Evolutionary conservation across 2,888 invertebrate genomes (phyloP), one percentile per base, ranked within the genome.

Genomic region (Pollenia amentaria): DNA sequence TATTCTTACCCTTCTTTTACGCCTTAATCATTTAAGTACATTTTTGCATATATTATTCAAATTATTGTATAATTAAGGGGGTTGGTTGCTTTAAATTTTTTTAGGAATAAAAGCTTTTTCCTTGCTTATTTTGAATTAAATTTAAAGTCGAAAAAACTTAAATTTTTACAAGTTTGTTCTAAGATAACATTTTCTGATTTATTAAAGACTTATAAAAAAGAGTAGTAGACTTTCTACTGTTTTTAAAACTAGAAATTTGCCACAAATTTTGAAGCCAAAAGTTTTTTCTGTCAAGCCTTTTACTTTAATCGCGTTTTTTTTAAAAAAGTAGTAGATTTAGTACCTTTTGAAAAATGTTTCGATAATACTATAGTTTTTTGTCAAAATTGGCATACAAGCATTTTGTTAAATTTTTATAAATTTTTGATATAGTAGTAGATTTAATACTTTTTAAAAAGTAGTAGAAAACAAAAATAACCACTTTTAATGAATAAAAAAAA

Each of bases 61-160:
- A 82, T 75, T 76, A 53, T 51, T 75, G 53, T 69, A 44, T 46
- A 72, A 67, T 83, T 65, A 65, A 48, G 65, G 65, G 83, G 70
- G 46, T 70, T 62, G 64, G 46, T 70, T 69, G 64, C 11, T n/a
- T 55, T 51, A 21, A 21, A 44, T 55, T 6, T 51, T 7, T 42
- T 65, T 65, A 42, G 1, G 21, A 1, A 21, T 1, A 62, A 62
- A 48, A 14, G 46, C 6, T 29, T 40, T 40, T 1, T n/a, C 11
- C 18, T 40, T 16, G 12, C 38, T 57, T 18, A 60, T 57, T 46
- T 29, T 46, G 10, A 0, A 46, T 7, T 67, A 1, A 0, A 3
- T 29, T 38, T 18, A 18, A 46, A 40, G n/a, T 3, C 14, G 14
- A 40, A n/a, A 6, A 16, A 40, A n/a, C 12, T 65, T 65, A 44